phyloP scores from a whole-genome alignment of 2,888 invertebrate genomes.

The Megastigmus dorsalis region DNA sequence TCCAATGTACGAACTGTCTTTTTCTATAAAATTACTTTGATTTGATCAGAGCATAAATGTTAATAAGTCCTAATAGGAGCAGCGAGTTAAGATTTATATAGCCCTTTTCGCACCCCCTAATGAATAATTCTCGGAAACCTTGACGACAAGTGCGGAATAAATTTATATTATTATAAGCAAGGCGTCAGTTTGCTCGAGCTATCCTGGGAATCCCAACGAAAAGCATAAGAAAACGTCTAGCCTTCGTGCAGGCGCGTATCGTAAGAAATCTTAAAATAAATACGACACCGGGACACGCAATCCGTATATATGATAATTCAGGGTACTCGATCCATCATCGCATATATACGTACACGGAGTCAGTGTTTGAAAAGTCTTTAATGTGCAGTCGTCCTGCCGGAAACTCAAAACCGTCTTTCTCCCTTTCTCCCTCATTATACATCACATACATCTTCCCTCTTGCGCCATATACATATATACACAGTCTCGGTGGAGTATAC shows the following conservation, averaged over 20 bases:
- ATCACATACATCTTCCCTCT: neutral
- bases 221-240: neutral
- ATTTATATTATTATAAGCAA: neutral
- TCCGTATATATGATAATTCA: constrained; percentile 44
- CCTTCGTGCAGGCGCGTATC: too few relatives aligned
- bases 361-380: neutral
- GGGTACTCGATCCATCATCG: constrained; percentile 30
- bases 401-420: constrained; percentile 16
- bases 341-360: neutral
- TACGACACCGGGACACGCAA: constrained; percentile 37
- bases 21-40: too few relatives aligned
- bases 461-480: too few relatives aligned
- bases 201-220: neutral
- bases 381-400: constrained; percentile 21
- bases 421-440: too few relatives aligned
- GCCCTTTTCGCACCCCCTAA: too few relatives aligned
- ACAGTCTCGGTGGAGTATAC: constrained; percentile 23
- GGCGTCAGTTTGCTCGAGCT: neutral
- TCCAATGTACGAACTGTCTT: too few relatives aligned
- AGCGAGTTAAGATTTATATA: too few relatives aligned
- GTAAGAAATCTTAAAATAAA: constrained; percentile 3
- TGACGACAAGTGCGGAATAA: neutral
- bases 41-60: too few relatives aligned
- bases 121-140: neutral
- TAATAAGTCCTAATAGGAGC: too few relatives aligned